Evolutionary conservation across 2,888 invertebrate genomes (phyloP).

Genomic region (Trichopria drosophilae): DNA sequence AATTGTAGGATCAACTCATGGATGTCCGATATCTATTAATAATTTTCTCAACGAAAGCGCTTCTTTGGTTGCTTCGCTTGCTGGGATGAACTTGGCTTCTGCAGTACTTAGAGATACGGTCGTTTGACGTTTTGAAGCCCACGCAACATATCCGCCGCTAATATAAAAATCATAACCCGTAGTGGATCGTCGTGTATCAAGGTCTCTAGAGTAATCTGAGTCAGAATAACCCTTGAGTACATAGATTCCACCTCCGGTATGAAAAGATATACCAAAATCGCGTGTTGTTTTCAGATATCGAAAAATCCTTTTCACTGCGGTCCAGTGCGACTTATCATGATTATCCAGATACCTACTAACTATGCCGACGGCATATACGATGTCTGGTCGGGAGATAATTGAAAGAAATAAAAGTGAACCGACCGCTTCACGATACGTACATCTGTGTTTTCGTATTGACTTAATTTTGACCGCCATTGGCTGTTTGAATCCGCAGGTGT

Average conservation of each 20-base stretch:
- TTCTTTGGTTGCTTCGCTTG: constrained; percentile 37
- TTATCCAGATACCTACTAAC: no score
- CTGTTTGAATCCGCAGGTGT: constrained; percentile 17
- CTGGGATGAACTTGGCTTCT: constrained; percentile 43
- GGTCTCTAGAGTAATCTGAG: constrained; percentile 34
- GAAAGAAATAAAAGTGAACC: no score
- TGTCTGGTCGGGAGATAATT: no score
- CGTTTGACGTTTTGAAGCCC: constrained; percentile 33
- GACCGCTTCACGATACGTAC: constrained; percentile 24
- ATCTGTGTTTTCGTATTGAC: not conserved
- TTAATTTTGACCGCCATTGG: not conserved
- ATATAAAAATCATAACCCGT: constrained; percentile 35
- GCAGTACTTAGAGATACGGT: constrained; percentile 36
- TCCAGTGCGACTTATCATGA: no score
- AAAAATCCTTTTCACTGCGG: no score
- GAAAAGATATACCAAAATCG: no score
- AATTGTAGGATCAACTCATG: constrained; percentile 10
- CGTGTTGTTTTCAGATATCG: no score
- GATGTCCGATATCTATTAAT: constrained; percentile 29
- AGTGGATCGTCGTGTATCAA: constrained; percentile 32
- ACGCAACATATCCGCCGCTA: constrained; percentile 29
- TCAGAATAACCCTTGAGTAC: constrained; percentile 25
- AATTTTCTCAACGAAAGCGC: constrained; percentile 36
- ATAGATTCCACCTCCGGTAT: no score
- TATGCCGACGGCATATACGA: no score